These are phyloP conservation scores for Oncorhynchus clarkii DNA, from an alignment of 2,113 vertebrate species.

Conservation along the genomic window DNA sequence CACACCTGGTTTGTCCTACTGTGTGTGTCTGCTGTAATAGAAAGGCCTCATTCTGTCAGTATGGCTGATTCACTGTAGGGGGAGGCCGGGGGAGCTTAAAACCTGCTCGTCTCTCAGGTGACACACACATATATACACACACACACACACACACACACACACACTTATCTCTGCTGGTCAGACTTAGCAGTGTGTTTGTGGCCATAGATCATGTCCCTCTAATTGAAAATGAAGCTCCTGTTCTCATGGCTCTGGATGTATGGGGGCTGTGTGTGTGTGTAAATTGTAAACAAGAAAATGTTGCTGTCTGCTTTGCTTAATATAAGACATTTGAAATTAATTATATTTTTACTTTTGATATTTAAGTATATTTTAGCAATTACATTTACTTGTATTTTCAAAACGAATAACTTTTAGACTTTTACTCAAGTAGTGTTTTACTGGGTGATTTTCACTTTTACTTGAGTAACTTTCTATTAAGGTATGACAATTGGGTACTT, in stretches of 20 bases:
- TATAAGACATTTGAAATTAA: no score
- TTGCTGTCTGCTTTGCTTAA: no score
- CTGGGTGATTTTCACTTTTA: no score
- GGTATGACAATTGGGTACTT: no score
- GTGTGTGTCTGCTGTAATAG: neutral
- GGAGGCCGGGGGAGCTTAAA: neutral
- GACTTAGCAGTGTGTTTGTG: neutral
- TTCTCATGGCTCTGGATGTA: neutral
- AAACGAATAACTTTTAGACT: no score
- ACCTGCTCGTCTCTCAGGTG: slow-evolving; percentile 36
- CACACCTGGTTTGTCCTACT: no score
- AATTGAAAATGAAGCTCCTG: slow-evolving; percentile 42
- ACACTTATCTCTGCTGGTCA: neutral
- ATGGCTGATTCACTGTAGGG: slow-evolving; percentile 40
- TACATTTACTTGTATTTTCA: no score
- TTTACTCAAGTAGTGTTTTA: no score
- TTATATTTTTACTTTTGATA: no score
- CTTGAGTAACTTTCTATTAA: neutral
- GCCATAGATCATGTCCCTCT: slow-evolving; percentile 38
- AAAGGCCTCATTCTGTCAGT: slow-evolving; percentile 52
- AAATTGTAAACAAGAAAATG: no score
- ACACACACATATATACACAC: neutral
- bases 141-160: neutral
- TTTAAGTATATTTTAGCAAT: no score
- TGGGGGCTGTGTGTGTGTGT: slow-evolving; percentile 7